phyloP scores from a whole-genome alignment of 2,888 invertebrate species.

The Antheraea yamamai region DNA sequence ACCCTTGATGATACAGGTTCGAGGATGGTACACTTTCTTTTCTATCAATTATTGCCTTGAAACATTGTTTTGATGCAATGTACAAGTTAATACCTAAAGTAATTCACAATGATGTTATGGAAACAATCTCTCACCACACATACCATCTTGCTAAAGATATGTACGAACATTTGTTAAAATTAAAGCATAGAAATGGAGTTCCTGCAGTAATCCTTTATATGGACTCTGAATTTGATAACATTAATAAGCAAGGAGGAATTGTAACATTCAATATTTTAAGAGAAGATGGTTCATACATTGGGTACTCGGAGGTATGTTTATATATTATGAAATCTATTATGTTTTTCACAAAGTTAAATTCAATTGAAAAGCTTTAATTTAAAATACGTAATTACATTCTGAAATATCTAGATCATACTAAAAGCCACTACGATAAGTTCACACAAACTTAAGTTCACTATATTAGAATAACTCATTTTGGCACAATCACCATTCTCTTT shows the following conservation, averaged over 20 bases:
- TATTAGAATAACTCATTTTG: too few species aligned
- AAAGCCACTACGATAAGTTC: neutral
- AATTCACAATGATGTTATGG: constrained; percentile 76
- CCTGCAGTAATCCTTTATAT: constrained; percentile 88
- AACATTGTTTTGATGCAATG: constrained; percentile 91
- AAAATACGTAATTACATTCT: neutral
- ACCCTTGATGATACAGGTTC: constrained; percentile 83
- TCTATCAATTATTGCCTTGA: constrained; percentile 90
- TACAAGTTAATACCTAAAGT: constrained; percentile 83
- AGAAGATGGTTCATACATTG: constrained; percentile 89
- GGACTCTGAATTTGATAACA: constrained; percentile 85
- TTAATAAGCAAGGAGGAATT: constrained; percentile 89
- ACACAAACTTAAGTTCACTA: too few species aligned
- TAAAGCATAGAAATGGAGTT: constrained; percentile 88
- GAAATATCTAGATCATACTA: neutral
- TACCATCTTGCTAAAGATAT: constrained; percentile 89
- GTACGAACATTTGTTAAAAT: constrained; percentile 81
- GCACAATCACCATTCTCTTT: too few species aligned
- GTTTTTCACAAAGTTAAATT: neutral
- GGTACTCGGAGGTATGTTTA: constrained; percentile 90
- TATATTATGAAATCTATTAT: constrained; percentile 1
- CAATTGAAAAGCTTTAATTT: too few species aligned
- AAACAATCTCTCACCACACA: constrained; percentile 87
- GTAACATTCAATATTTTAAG: constrained; percentile 94
- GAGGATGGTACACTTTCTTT: constrained; percentile 97